Conservation (phyloP, 2,888 invertebrate species). For the Eledone cirrhosa region DNA sequence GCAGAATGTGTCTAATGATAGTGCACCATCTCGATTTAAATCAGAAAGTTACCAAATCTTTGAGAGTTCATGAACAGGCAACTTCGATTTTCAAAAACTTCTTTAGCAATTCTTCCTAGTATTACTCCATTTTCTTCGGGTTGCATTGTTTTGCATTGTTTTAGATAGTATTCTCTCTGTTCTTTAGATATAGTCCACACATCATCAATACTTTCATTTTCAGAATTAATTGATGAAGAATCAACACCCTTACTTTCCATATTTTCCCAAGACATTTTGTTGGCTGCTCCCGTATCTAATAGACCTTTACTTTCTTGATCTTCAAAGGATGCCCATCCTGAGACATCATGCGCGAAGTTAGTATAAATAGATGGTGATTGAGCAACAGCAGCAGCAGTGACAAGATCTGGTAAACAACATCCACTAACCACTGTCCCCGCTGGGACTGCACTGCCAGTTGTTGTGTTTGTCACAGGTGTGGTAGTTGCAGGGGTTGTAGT, state of each 20-base stretch:
- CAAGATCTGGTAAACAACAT: background rate
- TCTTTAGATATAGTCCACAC: constrained; percentile 90
- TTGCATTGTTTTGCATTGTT: constrained; percentile 89
- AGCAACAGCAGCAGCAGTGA: constrained; percentile 3
- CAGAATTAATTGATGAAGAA: constrained; percentile 62
- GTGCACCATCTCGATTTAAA: constrained; percentile 91
- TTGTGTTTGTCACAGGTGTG: constrained; percentile 31
- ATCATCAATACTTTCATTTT: constrained; percentile 69
- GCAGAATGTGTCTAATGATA: constrained; percentile 92
- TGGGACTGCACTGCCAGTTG: constrained; percentile 20
- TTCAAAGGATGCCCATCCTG: constrained; percentile 61
- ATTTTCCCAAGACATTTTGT: constrained; percentile 51
- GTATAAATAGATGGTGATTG: constrained; percentile 33
- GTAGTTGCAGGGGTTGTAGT: constrained; percentile 32
- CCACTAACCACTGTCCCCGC: background rate
- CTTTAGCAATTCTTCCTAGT: constrained; percentile 83
- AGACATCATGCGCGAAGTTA: constrained; percentile 42
- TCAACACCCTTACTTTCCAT: constrained; percentile 56
- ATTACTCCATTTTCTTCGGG: constrained; percentile 69
- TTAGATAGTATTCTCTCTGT: constrained; percentile 90
- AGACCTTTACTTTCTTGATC: constrained; percentile 59
- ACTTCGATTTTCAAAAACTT: constrained; percentile 93
- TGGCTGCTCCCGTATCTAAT: constrained; percentile 48
- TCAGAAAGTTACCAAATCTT: constrained; percentile 94
- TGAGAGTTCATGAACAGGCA: constrained; percentile 90